These are phyloP conservation scores for Limonius californicus DNA, from an alignment of 1,140 invertebrate genomes.

Conservation along the genomic window DNA sequence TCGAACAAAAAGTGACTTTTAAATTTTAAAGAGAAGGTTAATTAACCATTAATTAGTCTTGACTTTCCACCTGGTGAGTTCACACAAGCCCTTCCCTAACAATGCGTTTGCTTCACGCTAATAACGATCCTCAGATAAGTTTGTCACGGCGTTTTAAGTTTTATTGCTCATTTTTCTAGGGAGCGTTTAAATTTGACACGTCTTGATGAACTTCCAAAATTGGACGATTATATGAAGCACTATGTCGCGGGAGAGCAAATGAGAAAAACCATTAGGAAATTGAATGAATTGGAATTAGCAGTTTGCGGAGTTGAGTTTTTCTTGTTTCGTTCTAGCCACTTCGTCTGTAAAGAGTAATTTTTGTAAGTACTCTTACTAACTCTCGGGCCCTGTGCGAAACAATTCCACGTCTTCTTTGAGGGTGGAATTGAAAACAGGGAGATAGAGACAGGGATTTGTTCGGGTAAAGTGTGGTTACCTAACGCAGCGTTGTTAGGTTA, in stretches of 20 bases:
- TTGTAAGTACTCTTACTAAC: neutral
- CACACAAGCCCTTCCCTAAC: neutral
- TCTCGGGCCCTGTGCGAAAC: neutral
- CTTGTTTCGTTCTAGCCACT: neutral
- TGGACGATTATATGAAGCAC: too few species aligned
- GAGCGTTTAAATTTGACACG: too few species aligned
- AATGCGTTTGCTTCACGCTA: too few species aligned
- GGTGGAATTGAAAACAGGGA: constrained; percentile 2
- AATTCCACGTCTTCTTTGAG: constrained; percentile 3
- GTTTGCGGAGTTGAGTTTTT: neutral
- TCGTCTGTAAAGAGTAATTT: neutral
- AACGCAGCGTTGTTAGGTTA: constrained; percentile 2
- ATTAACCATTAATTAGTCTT: constrained; percentile 9
- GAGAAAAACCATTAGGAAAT: neutral
- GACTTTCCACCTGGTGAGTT: constrained; percentile 5
- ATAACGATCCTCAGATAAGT: too few species aligned
- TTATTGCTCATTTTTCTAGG: too few species aligned
- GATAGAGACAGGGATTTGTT: constrained; percentile 2
- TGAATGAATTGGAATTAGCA: constrained; percentile 3
- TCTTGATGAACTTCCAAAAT: too few species aligned
- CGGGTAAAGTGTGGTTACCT: constrained; percentile 1
- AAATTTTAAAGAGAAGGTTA: constrained; percentile 3
- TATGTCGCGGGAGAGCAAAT: neutral
- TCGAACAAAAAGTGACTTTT: neutral
- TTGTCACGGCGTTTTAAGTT: too few species aligned